Base-by-base conservation (phyloP, 2,888 invertebrate genomes). In the Apeira syringaria region DNA sequence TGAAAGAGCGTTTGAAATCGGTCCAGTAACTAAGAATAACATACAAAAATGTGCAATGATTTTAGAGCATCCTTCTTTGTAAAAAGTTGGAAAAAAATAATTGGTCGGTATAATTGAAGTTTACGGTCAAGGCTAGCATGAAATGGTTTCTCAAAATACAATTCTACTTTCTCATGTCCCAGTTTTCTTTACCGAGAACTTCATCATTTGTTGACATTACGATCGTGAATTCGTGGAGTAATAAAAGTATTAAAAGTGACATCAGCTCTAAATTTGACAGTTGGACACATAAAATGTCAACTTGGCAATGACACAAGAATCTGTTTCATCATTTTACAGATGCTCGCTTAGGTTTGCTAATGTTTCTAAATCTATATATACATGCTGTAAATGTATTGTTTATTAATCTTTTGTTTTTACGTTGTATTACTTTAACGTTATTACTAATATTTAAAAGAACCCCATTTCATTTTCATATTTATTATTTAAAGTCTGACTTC, bases 291-390 rank as follows among this genome's bases (percentile, higher is more conserved):
- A 56, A 54, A 62, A 63, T 57, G 47, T 46, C 20, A 24, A 29
- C 44, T 58, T 71, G 70, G 70, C 70, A 64, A 50, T 55, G 50
- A 46, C 38, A 61, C 70, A 71, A 69, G 68, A 71, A 71, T 67
- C 47, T 41, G 51, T 68, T 68, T 59, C 71, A 68, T 63, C 67
- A 66, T 54, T 20, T 25, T 13, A 17, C 25, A 15, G n/a, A 5
- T 8, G 11, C 3, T 8, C 27, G 18, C 13, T 29, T 29, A 18
- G 11, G 24, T 15, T 12, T 32, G 26, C 26, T 18, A 18, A 26
- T 31, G 10, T 38, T 13, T 33, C 9, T 10, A 30, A 2, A 1
- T 17, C n/a, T 15, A 29, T 18, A 9, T 18, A 5, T n/a, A n/a
- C n/a, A n/a, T n/a, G n/a, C n/a, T n/a, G n/a, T n/a, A n/a, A n/a